phyloP scores from a whole-genome alignment of 2,888 invertebrate species.

The Ophraella communa region DNA sequence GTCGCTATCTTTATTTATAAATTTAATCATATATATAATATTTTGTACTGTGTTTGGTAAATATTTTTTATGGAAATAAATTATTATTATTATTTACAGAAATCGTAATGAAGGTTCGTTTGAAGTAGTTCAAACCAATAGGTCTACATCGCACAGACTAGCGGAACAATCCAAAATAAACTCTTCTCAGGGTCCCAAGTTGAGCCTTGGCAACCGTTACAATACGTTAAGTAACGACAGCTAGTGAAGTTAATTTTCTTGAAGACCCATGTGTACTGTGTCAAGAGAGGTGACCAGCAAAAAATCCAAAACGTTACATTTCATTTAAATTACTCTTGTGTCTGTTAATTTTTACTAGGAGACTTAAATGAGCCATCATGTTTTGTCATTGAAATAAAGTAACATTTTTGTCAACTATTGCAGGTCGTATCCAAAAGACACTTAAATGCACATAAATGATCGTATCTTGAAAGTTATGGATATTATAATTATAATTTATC shows the following conservation, averaged over 20 bases:
- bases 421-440: constrained; percentile 6
- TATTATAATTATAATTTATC: neutral
- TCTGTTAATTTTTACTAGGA: constrained; percentile 9
- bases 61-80: neutral
- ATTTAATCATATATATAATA: too few species aligned
- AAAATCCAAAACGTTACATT: constrained; percentile 23
- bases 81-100: constrained; percentile 43
- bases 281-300: constrained; percentile 38
- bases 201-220: constrained; percentile 70
- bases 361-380: constrained; percentile 3
- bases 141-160: constrained; percentile 61
- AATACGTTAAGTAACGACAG: constrained; percentile 67
- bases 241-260: constrained; percentile 54
- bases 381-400: neutral
- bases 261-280: constrained; percentile 43
- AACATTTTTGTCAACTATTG: constrained; percentile 7
- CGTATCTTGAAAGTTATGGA: constrained; percentile 6
- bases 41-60: too few species aligned
- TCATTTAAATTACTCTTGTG: constrained; percentile 25
- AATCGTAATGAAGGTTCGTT: constrained; percentile 65
- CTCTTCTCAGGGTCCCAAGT: constrained; percentile 62
- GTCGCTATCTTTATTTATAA: too few species aligned
- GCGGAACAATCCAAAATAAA: constrained; percentile 60
- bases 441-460: constrained; percentile 10
- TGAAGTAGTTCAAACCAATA: constrained; percentile 66